phyloP scores from a whole-genome alignment of 1,140 invertebrate genomes.

The Teleogryllus occipitalis region DNA sequence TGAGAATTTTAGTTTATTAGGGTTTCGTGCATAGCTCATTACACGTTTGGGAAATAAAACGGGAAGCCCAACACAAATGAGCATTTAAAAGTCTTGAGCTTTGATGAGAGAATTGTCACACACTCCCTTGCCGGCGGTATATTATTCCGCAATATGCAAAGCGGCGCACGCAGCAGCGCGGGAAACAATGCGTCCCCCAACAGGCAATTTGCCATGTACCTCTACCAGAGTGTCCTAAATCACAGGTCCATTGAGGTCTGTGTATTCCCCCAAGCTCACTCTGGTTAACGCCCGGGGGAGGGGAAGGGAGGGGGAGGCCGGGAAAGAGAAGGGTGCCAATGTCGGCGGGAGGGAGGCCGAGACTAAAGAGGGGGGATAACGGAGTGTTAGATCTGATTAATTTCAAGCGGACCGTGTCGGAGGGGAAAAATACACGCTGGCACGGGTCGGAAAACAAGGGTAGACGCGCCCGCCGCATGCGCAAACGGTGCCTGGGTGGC shows the following conservation, averaged over 20 bases:
- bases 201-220: not conserved
- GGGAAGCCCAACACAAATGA: too few species aligned
- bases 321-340: not conserved
- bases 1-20: too few species aligned
- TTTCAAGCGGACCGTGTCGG: not conserved
- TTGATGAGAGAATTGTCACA: not conserved
- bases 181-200: not conserved
- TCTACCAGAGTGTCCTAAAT: not conserved
- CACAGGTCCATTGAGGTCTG: not conserved
- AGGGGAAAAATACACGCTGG: not conserved
- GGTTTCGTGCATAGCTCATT: too few species aligned
- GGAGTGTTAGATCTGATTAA: constrained; percentile 4
- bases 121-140: not conserved
- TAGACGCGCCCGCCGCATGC: not conserved
- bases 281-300: not conserved
- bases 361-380: not conserved
- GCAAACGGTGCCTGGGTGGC: not conserved
- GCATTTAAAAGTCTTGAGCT: not conserved
- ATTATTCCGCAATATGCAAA: not conserved
- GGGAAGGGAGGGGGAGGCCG: not conserved
- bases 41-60: too few species aligned
- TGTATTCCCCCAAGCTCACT: constrained; percentile 3
- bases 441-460: not conserved
- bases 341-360: not conserved
- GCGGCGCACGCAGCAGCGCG: not conserved